phyloP scores from a whole-genome alignment of 2,113 vertebrate genomes.

The Chiloscyllium plagiosum region DNA sequence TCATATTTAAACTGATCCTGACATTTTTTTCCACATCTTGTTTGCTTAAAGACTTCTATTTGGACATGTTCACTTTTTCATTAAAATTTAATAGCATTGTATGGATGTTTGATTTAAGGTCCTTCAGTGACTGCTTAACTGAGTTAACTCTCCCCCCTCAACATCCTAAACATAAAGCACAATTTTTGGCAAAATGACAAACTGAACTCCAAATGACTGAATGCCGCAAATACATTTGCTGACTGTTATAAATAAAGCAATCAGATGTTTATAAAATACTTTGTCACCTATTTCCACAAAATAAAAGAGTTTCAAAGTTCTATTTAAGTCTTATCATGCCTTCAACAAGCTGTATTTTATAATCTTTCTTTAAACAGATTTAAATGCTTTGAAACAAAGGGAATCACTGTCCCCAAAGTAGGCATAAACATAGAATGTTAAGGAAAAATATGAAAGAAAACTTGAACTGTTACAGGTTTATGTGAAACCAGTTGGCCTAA shows the following conservation, averaged over 20 bases:
- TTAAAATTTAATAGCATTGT: conserved; percentile 4
- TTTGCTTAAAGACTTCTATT: neutral
- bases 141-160: neutral
- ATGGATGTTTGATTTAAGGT: neutral
- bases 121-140: neutral
- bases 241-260: neutral
- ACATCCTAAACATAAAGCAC: neutral
- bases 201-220: neutral
- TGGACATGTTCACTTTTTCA: neutral
- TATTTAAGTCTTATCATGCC: neutral
- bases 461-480: neutral
- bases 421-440: neutral
- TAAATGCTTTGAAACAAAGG: neutral
- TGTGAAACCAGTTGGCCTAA: neutral
- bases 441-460: conserved; percentile 19
- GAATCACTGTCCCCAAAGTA: conserved; percentile 5
- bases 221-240: neutral
- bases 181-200: neutral
- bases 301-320: neutral
- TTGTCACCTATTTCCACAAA: neutral
- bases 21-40: neutral
- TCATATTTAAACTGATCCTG: conserved; percentile 15
- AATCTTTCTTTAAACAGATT: neutral
- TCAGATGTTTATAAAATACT: conserved; percentile 10
- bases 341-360: neutral